Evolutionary conservation across 2,113 vertebrate genomes (phyloP), one percentile per base, ranked within the genome.

Genomic region (Grammomys surdaster): DNA sequence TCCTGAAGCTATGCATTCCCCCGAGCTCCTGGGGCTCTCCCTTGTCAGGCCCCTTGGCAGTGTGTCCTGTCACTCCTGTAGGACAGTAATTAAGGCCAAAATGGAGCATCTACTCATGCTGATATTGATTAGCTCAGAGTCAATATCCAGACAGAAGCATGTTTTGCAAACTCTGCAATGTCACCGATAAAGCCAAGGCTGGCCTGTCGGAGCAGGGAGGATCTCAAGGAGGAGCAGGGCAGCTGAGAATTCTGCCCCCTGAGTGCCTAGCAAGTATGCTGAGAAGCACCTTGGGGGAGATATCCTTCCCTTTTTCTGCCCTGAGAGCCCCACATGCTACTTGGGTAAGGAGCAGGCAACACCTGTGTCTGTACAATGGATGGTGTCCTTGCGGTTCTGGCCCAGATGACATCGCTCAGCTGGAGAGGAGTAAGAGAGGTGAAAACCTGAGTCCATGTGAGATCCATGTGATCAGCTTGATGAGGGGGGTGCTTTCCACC

Each of bases 121-220:
- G 95, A 95, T 96, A 98, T 97, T 72, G 96, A 98, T 98, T 97
- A 96, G 88, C 65, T 54, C 96, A 95, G 88, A 81, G 95, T 96
- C 91, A 95, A 96, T 92, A 88, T 78, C 89, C 85, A 97, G 96
- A 95, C 77, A 97, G 94, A 98, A 96, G 97, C 95, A 90, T 78
- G 81, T 73, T 69, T 93, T 97, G 96, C 96, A 98, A 97, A 97
- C 96, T 92, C 56, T 28, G 9, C 77, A 31, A 4, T 9, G 43
- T 88, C 33, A 92, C 97, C 51, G 0, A 96, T 94, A 96, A 97
- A 92, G 95, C 82, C 96, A 89, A 93, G 12, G 46, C 46, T 4
- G 28, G 16, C 16, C n/a, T 60, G 88, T 36, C 26, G 1, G 8
- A 76, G 28, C 16, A 24, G 70, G 24, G 54, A 31, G 22, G n/a